These are phyloP conservation scores for Cydia splendana DNA, from an alignment of 1,140 invertebrate species.

Conservation along the genomic window DNA sequence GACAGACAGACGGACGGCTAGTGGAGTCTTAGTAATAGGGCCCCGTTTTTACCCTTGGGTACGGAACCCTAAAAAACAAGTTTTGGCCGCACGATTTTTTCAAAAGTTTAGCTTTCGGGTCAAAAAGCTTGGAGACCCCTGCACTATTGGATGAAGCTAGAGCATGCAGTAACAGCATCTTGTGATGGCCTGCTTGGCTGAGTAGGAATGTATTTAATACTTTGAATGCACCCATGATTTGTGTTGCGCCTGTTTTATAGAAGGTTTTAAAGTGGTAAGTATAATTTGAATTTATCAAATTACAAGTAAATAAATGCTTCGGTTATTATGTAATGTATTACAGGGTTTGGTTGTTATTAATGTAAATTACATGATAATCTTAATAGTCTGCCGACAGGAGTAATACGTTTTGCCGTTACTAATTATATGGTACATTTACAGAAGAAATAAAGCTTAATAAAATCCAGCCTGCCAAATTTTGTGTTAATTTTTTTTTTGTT, in stretches of 20 bases:
- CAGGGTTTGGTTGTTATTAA: not conserved
- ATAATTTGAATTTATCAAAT: not conserved
- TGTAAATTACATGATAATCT: not conserved
- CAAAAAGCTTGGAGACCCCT: no score
- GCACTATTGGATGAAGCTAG: conserved; percentile 4
- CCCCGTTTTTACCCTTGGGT: no score
- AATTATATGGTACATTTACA: conserved; percentile 1
- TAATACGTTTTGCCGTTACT: not conserved
- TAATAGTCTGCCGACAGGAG: not conserved
- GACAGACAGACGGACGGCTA: no score
- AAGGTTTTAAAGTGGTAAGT: conserved; percentile 4
- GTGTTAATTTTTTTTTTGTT: not conserved
- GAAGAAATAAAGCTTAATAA: not conserved
- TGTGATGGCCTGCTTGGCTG: conserved; percentile 18
- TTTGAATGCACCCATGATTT: not conserved
- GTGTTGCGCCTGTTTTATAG: not conserved
- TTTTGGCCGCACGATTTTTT: no score
- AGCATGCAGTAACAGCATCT: conserved; percentile 31
- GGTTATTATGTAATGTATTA: no score
- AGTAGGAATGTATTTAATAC: conserved; percentile 6
- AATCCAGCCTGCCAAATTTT: not conserved
- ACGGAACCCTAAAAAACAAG: no score
- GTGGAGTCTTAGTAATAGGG: no score
- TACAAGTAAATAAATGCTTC: no score
- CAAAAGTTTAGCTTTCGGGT: no score